Conservation (phyloP, 2,797 vertebrate species). For the Eleutherodactylus coqui region DNA sequence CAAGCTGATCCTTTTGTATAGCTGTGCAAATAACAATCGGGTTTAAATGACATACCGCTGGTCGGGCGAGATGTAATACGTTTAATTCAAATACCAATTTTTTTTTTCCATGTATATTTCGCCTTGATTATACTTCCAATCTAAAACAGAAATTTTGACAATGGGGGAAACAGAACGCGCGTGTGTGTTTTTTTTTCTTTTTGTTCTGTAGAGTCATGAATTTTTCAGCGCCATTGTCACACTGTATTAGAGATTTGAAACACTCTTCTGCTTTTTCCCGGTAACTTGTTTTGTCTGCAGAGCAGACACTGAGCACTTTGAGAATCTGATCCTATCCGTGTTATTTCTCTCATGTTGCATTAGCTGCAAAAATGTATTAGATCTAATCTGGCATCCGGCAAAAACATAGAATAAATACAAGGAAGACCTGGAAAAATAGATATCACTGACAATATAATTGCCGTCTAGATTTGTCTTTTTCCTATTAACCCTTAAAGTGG, state of each 20-base stretch:
- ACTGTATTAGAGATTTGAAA: slow-evolving; percentile 59
- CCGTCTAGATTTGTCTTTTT: neutral
- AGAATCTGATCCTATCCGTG: slow-evolving; percentile 62
- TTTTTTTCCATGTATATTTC: slow-evolving; percentile 41
- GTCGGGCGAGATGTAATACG: slow-evolving; percentile 14
- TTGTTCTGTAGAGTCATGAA: slow-evolving; percentile 64
- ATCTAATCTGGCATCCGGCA: slow-evolving; percentile 21
- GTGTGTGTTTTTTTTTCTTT: slow-evolving; percentile 13
- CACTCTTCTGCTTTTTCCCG: slow-evolving; percentile 15
- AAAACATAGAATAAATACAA: neutral
- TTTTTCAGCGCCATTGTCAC: slow-evolving; percentile 71
- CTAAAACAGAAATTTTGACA: slow-evolving; percentile 35
- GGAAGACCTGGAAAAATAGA: neutral
- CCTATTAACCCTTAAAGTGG: neutral
- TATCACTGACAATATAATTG: neutral
- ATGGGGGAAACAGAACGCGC: slow-evolving; percentile 60
- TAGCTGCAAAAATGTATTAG: slow-evolving; percentile 57
- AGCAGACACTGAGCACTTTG: slow-evolving; percentile 53
- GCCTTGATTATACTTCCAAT: slow-evolving; percentile 15
- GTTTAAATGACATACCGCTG: slow-evolving; percentile 6
- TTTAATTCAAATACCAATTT: slow-evolving; percentile 4
- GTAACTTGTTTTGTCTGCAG: slow-evolving; percentile 29
- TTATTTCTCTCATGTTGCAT: slow-evolving; percentile 59
- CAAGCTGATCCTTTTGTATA: slow-evolving; percentile 45
- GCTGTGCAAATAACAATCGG: slow-evolving; percentile 2